phyloP scores from a whole-genome alignment of 2,888 invertebrate genomes.

The Actias luna region DNA sequence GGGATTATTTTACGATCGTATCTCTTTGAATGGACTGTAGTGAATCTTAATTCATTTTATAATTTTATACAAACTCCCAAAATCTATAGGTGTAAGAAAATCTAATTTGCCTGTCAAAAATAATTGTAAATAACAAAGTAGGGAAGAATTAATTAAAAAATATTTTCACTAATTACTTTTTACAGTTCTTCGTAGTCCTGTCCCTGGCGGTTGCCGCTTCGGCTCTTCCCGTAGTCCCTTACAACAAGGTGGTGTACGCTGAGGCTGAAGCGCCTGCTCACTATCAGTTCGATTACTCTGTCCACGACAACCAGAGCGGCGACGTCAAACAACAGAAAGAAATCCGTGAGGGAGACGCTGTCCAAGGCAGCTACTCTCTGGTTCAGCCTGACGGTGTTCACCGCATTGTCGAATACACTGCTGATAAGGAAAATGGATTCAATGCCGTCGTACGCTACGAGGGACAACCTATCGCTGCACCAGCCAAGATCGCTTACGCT shows the following conservation, averaged over 20 bases:
- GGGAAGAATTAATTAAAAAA: neutral
- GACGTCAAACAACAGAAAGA: conserved; percentile 76
- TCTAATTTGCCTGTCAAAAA: no score
- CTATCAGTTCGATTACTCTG: conserved; percentile 72
- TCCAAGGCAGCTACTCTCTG: conserved; percentile 75
- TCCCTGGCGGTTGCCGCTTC: conserved; percentile 52
- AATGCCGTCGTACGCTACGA: conserved; percentile 73
- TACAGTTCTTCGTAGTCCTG: conserved; percentile 56
- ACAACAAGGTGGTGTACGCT: conserved; percentile 55
- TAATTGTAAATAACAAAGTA: neutral
- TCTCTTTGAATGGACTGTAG: no score
- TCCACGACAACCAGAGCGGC: conserved; percentile 67
- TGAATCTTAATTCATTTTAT: no score
- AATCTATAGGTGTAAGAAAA: no score
- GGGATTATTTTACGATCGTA: neutral
- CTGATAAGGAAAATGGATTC: conserved; percentile 70
- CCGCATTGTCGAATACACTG: conserved; percentile 72
- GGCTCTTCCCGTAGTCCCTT: conserved; percentile 47
- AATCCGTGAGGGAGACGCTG: conserved; percentile 63
- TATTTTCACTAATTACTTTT: conserved; percentile 16
- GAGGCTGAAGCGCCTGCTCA: conserved; percentile 64
- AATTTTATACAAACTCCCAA: no score
- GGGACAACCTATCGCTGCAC: conserved; percentile 51
- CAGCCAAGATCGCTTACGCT: conserved; percentile 35
- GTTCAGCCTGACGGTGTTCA: conserved; percentile 72